phyloP scores from a whole-genome alignment of 2,113 vertebrate species.

The Erythrolamprus reginae region DNA sequence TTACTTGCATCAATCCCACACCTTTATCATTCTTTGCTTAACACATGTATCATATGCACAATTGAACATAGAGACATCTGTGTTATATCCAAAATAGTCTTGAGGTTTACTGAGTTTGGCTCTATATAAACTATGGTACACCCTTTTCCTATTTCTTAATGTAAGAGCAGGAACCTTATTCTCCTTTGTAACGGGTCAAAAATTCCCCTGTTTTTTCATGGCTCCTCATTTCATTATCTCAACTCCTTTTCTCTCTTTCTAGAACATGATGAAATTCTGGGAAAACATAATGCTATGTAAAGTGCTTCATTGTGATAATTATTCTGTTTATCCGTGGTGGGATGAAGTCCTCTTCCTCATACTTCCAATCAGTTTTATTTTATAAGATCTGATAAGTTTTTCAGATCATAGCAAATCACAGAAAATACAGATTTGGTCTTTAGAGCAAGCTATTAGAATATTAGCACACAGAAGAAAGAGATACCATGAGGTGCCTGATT shows the following conservation, averaged over 20 bases:
- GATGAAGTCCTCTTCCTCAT: neutral
- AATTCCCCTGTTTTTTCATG: neutral
- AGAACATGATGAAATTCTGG: neutral
- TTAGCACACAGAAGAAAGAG: neutral
- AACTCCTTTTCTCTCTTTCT: neutral
- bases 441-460: neutral
- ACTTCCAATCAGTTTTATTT: neutral
- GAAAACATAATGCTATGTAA: neutral
- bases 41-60: neutral
- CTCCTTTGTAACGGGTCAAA: neutral
- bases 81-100: neutral
- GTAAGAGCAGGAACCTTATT: neutral
- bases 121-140: neutral
- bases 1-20: neutral
- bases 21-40: neutral
- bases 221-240: neutral
- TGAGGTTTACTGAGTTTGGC: neutral
- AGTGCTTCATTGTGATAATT: neutral
- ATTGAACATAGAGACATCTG: neutral
- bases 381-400: neutral
- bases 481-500: neutral
- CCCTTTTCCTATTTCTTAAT: neutral
- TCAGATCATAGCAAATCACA: neutral
- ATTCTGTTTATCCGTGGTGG: neutral
- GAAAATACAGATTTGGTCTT: neutral